Evolutionary conservation across 2,888 invertebrate species (phyloP), one percentile per base, ranked within the genome.

Genomic region (Buathra laborator): DNA sequence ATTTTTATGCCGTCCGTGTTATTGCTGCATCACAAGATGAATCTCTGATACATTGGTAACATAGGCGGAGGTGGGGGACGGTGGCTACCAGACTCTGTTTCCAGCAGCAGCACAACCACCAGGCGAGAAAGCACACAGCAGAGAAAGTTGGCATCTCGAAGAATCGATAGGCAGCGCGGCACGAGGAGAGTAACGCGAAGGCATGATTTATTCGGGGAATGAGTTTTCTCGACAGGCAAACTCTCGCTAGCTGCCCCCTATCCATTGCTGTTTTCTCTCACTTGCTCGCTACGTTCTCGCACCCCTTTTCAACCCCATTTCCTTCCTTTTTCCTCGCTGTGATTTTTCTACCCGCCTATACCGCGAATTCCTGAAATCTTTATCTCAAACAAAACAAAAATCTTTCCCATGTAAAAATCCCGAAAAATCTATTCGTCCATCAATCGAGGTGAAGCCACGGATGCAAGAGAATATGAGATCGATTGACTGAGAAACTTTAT

Each of bases 11-110:
- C 88, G 90, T 90, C 86, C 88, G 90, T 90, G 90, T 90, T 91
- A 90, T 90, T 90, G 91, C 90, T 88, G 90, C 90, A 90, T 91
- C 91, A 90, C 89, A 90, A 89, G 90, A 90, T 90, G 90, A 90
- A 91, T 90, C 90, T 88, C 89, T 89, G 91, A 89, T 91, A 90
- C 85, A 90, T 86, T 78, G 85, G 62, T 62, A 66, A 62, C 29
- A 59, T 32, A 29, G 14, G 32, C 29, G 37, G 7, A 7, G 37
- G 37, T 1, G 7, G 6, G 37, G 37, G 37, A 7, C 6, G 37
- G 37, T 37, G 37, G 37, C 37, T 7, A 37, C 37, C 37, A 37
- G 37, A 37, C 48, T 48, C 48, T n/a, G n/a, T 48, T 48, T 48
- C 48, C 46, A 71, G 53, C 37, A 56, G 37, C 71, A 29, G n/a